Percentiles rank a stretch among this genome's conserved stretches.
Evolutionary conservation across 2,797 vertebrate species (phyloP).

Genomic region (Manis pentadactyla): DNA sequence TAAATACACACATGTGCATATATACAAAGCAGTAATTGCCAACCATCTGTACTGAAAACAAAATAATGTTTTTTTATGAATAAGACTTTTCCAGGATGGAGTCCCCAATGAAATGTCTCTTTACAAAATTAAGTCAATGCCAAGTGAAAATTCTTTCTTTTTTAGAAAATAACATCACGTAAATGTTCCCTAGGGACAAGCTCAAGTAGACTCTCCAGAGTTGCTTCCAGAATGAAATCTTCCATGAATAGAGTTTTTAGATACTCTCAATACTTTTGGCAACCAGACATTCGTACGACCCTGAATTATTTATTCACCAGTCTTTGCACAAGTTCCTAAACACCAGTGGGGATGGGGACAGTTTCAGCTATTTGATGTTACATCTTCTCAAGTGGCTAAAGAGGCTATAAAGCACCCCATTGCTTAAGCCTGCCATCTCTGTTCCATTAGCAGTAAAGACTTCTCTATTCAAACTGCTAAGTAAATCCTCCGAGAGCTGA

Average conservation of each 20-base stretch:
- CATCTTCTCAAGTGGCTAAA: conserved; percentile 91
- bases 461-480: conserved; percentile 91
- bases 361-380: conserved; percentile 90
- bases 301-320: conserved; percentile 91
- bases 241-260: conserved; percentile 88
- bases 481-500: conserved; percentile 91
- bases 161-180: conserved; percentile 71
- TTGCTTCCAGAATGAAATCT: conserved; percentile 82
- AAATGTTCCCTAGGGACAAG: conserved; percentile 83
- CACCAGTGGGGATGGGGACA: conserved; percentile 83
- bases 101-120: conserved; percentile 57
- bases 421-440: conserved; percentile 89
- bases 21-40: conserved; percentile 51
- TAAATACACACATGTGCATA: neutral
- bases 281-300: conserved; percentile 84
- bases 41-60: conserved; percentile 43
- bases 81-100: conserved; percentile 66
- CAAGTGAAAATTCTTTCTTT: conserved; percentile 53
- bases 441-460: conserved; percentile 93
- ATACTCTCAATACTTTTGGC: conserved; percentile 86
- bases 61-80: conserved; percentile 64
- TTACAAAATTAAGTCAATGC: conserved; percentile 68
- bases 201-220: conserved; percentile 76
- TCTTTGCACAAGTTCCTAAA: conserved; percentile 87
- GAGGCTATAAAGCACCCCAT: conserved; percentile 89